Evolutionary conservation across 2,113 vertebrate genomes (phyloP), one percentile per base, ranked within the genome.

Genomic region (Paraplagusia blochii): DNA sequence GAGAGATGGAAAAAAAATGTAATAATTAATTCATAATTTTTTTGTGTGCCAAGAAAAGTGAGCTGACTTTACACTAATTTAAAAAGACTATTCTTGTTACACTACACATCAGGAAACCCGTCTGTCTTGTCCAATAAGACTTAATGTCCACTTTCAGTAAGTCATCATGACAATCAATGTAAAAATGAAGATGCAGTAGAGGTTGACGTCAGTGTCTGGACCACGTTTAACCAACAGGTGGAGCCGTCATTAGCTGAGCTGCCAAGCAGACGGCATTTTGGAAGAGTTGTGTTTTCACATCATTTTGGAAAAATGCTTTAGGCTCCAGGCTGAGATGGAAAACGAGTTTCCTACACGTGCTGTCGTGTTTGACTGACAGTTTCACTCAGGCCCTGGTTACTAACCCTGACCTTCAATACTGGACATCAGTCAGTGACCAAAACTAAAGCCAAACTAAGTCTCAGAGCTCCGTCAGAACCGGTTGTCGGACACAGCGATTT

Each of bases 101-200:
- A 12, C 35, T 46, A 66, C 69, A 63, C 36, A 68, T 60, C n/a
- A 10, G n/a, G n/a, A n/a, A n/a, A n/a, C n/a, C n/a, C 7, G 15
- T 44, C 9, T 18, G 4, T 29, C 53, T 57, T 45, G 3, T 29
- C 6, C 3, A 29, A 29, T 29, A 4, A 29, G 22, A 29, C 22
- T 29, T 29, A 2, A 29, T 29, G 22, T 29, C 22, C 6, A 29
- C n/a, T n/a, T n/a, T n/a, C n/a, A n/a, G n/a, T n/a, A 29, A 4
- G 22, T 4, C 22, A 29, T 29, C 22, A 29, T 29, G 3, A 29
- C 22, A 29, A 4, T 29, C 6, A 29, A 29, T 29, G 22, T 6
- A 29, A n/a, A n/a, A n/a, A n/a, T 6, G 46, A 13, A 2, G 46
- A 22, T 14, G 18, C 6, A 48, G 44, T 4, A 44, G 43, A 8